A percentile compares a stretch with the other conserved stretches of the same genome.
Evolutionary conservation across 2,888 invertebrate genomes (phyloP).

Genomic region (Erpobdella octoculata): DNA sequence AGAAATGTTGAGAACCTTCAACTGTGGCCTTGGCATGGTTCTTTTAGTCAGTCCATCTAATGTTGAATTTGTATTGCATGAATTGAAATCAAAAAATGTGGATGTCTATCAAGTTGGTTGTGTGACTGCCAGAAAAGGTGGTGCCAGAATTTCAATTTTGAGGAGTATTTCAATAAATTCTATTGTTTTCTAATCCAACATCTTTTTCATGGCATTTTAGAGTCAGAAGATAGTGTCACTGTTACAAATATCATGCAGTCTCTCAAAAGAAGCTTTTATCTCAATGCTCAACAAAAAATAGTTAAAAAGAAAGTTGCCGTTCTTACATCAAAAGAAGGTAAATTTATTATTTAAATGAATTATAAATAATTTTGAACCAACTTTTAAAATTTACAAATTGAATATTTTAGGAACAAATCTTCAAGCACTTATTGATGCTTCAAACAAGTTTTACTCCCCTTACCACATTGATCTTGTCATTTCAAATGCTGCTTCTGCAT

Average conservation of each 20-base stretch:
- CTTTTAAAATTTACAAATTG: too few relatives aligned
- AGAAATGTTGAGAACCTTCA: slow-evolving; percentile 83
- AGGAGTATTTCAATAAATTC: not conserved
- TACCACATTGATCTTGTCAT: slow-evolving; percentile 79
- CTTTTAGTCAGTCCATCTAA: slow-evolving; percentile 65
- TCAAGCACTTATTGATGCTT: slow-evolving; percentile 72
- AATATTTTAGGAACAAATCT: slow-evolving; percentile 60
- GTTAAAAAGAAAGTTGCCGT: too few relatives aligned
- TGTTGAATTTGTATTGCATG: slow-evolving; percentile 54
- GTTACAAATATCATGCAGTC: too few relatives aligned
- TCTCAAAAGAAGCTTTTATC: too few relatives aligned
- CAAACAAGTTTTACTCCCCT: slow-evolving; percentile 59
- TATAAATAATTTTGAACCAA: too few relatives aligned
- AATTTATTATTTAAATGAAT: too few relatives aligned
- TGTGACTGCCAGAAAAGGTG: not conserved
- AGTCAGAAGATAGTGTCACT: too few relatives aligned
- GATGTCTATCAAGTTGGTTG: not conserved
- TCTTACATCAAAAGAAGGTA: too few relatives aligned
- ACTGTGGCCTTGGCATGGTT: slow-evolving; percentile 86
- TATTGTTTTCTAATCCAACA: too few relatives aligned
- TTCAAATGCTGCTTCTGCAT: slow-evolving; percentile 72
- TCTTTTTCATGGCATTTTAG: too few relatives aligned
- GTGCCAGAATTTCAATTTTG: not conserved
- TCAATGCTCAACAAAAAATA: too few relatives aligned
- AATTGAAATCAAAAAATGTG: slow-evolving; percentile 38